Percentiles rank a stretch among this genome's conserved stretches.
Conservation (phyloP, 2,888 invertebrate genomes). For the Tubiluchus corallicola region DNA sequence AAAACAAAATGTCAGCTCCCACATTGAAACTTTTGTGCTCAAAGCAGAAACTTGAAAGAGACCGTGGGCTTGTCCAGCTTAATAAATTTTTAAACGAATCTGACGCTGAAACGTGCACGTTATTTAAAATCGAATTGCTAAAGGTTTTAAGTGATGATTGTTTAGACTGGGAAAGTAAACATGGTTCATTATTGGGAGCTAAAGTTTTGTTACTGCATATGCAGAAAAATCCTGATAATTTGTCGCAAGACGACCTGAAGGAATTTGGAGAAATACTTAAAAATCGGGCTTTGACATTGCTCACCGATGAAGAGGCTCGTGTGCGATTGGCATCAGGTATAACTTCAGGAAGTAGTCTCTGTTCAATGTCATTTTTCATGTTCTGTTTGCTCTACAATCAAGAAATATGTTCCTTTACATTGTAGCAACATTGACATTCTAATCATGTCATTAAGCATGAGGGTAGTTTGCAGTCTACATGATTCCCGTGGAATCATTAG, state of each 20-base stretch:
- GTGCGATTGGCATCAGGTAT: conserved; percentile 32
- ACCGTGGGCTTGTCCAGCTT: conserved; percentile 22
- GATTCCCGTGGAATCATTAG: no score
- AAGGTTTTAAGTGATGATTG: conserved; percentile 17
- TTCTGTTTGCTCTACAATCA: no score
- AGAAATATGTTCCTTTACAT: no score
- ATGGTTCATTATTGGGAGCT: conserved; percentile 29
- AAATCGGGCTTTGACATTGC: conserved; percentile 19
- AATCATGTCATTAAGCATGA: no score
- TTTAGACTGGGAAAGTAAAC: conserved; percentile 29
- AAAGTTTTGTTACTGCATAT: conserved; percentile 22
- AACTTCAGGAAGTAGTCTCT: no score
- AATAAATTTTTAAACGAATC: conserved; percentile 12
- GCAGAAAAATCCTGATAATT: no score
- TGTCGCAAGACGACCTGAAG: conserved; percentile 18
- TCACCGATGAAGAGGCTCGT: conserved; percentile 31
- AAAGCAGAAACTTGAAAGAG: conserved; percentile 28
- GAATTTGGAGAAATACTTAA: conserved; percentile 21
- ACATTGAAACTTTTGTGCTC: no score
- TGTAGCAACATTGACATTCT: no score
- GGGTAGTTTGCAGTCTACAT: no score
- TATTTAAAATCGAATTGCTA: conserved; percentile 18
- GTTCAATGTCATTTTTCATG: no score
- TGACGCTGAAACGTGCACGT: conserved; percentile 13
- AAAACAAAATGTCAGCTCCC: no score